Base-by-base conservation (phyloP, 2,113 vertebrate genomes). In the Ammodytes dubius region DNA sequence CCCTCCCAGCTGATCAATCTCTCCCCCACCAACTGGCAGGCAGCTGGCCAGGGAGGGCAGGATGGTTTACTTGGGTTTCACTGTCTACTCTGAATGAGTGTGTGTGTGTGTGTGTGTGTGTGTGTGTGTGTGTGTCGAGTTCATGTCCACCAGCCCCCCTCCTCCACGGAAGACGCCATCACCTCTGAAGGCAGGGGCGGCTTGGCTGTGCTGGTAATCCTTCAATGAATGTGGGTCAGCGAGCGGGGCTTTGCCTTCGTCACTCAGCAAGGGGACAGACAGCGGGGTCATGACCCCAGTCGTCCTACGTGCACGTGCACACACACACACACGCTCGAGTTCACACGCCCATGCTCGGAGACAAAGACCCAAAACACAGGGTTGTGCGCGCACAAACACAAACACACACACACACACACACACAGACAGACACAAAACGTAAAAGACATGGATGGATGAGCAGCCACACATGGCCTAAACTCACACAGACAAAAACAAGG, bases 211-310 rank as follows among this genome's bases (percentile, higher is more conserved):
- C 70, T 56, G 53, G 77, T 93, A 93, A 94, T 93, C 91, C 92
- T 82, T 86, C 70, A 78, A 66, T 91, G 87, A 90, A 93, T 91
- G 87, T 91, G 89, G 94, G 92, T 95, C 94, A 93, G 79, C n/a
- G 80, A 88, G 79, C 61, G 67, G 82, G 87, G 88, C 83, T 88
- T 89, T 80, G 80, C 81, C 87, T 88, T 84, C 85, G 77, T 91
- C 91, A 87, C 91, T 88, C 89, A 90, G 83, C 60, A n/a, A 88
- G 82, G 79, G 85, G 77, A 88, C 89, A 93, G 89, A 91, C 92
- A 94, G 87, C 47, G 56, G 71, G 85, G 91, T 92, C 71, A 3
- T 64, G 77, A 92, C 88, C 86, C 82, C 80, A 65, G 83, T 45
- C 87, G 60, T 70, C 82, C 63, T 10, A 39, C 53, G 2, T 17